These are phyloP conservation scores for Pygoscelis antarcticus DNA, from an alignment of 2,113 vertebrate genomes.

Conservation along the genomic window DNA sequence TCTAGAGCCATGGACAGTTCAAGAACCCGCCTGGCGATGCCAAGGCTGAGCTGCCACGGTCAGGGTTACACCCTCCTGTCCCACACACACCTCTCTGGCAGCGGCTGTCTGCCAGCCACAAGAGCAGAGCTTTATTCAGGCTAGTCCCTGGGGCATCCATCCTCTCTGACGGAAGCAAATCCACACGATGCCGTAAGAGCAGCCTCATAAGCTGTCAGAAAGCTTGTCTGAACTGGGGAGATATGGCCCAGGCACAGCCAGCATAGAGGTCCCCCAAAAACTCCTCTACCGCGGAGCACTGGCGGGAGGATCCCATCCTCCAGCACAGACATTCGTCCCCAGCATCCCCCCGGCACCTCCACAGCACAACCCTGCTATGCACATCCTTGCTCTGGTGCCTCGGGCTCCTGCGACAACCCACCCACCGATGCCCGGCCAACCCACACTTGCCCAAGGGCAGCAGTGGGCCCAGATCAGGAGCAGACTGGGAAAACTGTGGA, in stretches of 20 bases:
- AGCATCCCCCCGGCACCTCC: neutral
- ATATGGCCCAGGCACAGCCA: neutral
- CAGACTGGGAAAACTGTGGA: neutral
- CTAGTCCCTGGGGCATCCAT: neutral
- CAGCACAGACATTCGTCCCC: no score
- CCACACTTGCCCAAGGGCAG: neutral
- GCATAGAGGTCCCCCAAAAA: neutral
- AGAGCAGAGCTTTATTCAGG: neutral
- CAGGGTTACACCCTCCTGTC: neutral
- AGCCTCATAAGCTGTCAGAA: neutral
- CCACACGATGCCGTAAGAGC: fast-evolving
- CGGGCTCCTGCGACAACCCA: neutral
- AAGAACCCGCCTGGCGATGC: fast-evolving
- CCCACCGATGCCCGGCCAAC: neutral
- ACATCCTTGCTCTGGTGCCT: neutral
- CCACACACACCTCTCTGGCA: neutral
- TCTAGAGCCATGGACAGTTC: fast-evolving
- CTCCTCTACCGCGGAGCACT: fast-evolving
- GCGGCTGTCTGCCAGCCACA: neutral
- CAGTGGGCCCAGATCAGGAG: neutral
- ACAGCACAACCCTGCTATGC: no score
- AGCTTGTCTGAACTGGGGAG: neutral
- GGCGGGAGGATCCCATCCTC: fast-evolving
- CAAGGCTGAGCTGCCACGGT: fast-evolving
- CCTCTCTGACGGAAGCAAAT: fast-evolving